These are phyloP conservation scores for Acronicta aceris DNA, from an alignment of 2,888 invertebrate genomes.

Conservation along the genomic window DNA sequence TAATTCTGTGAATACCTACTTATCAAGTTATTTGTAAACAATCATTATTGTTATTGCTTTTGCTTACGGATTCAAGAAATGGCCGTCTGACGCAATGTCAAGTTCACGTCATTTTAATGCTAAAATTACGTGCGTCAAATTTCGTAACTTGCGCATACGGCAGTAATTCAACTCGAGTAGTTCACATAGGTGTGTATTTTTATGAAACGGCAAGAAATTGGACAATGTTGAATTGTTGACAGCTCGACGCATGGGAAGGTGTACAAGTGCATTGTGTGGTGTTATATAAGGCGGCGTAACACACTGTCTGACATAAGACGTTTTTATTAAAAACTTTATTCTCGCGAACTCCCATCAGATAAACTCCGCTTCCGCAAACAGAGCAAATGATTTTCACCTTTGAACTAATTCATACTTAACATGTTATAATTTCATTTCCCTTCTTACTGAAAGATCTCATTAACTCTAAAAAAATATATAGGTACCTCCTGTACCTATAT, in stretches of 20 bases:
- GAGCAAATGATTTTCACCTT: slow-evolving; percentile 39
- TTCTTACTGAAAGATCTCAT: no score
- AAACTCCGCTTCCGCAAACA: slow-evolving; percentile 44
- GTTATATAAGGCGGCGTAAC: slow-evolving; percentile 76
- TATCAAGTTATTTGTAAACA: slow-evolving; percentile 22
- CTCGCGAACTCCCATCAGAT: slow-evolving; percentile 48
- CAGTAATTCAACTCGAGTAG: slow-evolving; percentile 50
- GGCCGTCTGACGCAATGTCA: slow-evolving; percentile 28
- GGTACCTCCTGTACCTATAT: no score
- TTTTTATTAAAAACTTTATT: slow-evolving; percentile 50
- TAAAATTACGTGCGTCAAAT: slow-evolving; percentile 23
- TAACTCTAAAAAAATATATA: no score
- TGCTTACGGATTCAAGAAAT: slow-evolving; percentile 17
- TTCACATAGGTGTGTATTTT: slow-evolving; percentile 57
- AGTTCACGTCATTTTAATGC: slow-evolving; percentile 31
- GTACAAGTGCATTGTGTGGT: slow-evolving; percentile 75
- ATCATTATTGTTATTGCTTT: slow-evolving; percentile 13
- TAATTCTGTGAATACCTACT: slow-evolving; percentile 11
- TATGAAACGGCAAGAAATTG: slow-evolving; percentile 63
- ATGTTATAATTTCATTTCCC: no score
- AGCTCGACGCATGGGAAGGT: slow-evolving; percentile 77
- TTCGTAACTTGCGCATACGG: slow-evolving; percentile 33
- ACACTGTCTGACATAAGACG: slow-evolving; percentile 63
- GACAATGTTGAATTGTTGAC: slow-evolving; percentile 79
- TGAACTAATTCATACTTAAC: slow-evolving; percentile 14